Evolutionary conservation across 2,888 invertebrate genomes (phyloP).

Genomic region (Cephus pulcher): DNA sequence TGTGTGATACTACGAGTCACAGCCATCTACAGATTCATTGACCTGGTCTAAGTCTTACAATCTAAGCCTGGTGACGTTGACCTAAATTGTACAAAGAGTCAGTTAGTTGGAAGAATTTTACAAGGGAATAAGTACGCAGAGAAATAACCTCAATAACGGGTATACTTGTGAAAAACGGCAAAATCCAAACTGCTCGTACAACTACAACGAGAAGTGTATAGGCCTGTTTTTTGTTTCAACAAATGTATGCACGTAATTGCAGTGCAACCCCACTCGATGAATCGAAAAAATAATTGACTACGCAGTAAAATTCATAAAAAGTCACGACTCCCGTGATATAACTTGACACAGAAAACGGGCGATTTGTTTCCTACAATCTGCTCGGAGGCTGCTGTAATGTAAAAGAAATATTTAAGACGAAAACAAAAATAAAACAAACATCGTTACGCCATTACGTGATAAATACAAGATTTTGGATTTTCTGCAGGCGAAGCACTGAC

Average conservation of each 20-base stretch:
- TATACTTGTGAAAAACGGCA: neutral
- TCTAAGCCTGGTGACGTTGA: neutral
- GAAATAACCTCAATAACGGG: neutral
- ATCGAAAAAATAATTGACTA: neutral
- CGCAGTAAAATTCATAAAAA: neutral
- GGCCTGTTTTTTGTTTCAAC: neutral
- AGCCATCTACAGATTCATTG: neutral
- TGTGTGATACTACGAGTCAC: neutral
- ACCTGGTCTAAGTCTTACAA: neutral
- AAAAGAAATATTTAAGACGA: neutral
- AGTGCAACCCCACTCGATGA: neutral
- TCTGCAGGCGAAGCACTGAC: neutral
- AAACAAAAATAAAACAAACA: neutral
- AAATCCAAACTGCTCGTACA: neutral
- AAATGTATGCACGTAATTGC: neutral
- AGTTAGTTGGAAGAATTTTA: neutral
- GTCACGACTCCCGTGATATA: no score
- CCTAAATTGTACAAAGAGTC: neutral
- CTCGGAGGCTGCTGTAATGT: neutral
- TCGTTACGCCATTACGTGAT: neutral
- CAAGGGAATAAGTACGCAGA: neutral
- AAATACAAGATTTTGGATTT: neutral
- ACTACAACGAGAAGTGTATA: neutral
- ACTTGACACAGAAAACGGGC: no score
- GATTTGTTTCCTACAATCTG: neutral